Conservation (phyloP, 2,113 vertebrate species). For the Leptosomus discolor region DNA sequence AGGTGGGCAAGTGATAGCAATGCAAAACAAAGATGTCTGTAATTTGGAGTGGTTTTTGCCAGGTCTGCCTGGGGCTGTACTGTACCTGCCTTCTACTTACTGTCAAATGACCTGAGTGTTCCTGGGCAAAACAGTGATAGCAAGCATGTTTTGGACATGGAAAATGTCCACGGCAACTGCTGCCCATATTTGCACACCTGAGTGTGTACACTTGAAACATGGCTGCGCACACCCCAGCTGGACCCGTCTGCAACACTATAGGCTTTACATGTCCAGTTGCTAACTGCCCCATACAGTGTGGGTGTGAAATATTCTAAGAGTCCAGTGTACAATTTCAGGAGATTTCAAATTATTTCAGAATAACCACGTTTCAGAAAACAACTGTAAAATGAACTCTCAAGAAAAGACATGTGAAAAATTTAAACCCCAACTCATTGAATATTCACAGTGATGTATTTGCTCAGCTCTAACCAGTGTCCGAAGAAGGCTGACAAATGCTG, state of each 20-base stretch:
- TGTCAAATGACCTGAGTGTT: background rate
- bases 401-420: background rate
- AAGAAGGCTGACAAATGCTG: background rate
- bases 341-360: background rate
- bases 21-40: background rate
- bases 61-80: background rate
- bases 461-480: background rate
- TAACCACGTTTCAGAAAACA: background rate
- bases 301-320: background rate
- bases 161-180: background rate
- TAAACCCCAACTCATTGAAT: background rate
- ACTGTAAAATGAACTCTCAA: background rate
- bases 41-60: background rate
- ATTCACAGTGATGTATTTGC: background rate
- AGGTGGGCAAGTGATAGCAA: background rate
- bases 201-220: background rate
- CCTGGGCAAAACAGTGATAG: background rate
- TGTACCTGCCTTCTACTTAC: background rate
- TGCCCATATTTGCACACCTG: background rate
- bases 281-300: fast-evolving
- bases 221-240: fast-evolving
- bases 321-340: background rate
- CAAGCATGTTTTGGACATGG: background rate
- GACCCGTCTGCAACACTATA: fast-evolving
- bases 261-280: background rate